Percentiles rank a stretch among this genome's conserved stretches.
These are phyloP conservation scores for Acanthornis magna DNA, from an alignment of 2,797 vertebrate genomes.

Conservation along the genomic window DNA sequence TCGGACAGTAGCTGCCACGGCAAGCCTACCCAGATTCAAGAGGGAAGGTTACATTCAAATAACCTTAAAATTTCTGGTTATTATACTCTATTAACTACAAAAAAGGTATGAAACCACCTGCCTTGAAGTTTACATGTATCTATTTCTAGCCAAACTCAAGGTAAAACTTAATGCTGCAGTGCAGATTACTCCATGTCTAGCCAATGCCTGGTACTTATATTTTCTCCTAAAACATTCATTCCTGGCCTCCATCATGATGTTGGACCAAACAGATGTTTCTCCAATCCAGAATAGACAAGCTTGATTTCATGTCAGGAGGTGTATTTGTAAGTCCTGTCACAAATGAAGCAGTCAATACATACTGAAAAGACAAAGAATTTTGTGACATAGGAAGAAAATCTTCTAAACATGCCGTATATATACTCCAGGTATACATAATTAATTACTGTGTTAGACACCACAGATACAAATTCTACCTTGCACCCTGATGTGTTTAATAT, in stretches of 20 bases:
- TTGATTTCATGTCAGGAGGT: background rate
- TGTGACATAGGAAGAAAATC: background rate
- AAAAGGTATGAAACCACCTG: background rate
- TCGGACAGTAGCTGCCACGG: background rate
- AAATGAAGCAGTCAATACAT: background rate
- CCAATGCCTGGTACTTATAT: background rate
- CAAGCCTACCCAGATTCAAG: background rate
- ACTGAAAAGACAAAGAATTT: background rate
- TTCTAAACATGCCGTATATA: background rate
- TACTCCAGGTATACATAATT: background rate
- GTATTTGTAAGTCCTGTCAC: background rate
- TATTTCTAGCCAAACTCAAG: background rate
- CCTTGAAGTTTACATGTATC: background rate
- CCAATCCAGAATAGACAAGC: background rate
- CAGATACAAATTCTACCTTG: background rate
- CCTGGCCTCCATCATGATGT: background rate
- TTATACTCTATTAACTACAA: background rate
- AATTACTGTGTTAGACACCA: background rate
- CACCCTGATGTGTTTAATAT: background rate
- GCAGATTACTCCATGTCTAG: accelerated
- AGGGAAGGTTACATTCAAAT: background rate
- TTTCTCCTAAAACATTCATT: background rate
- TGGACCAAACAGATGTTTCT: background rate
- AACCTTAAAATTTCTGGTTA: background rate
- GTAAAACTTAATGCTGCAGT: background rate